Evolutionary conservation across 2,888 invertebrate genomes (phyloP), one percentile per base, ranked within the genome.

Genomic region (Conomelus anceps): DNA sequence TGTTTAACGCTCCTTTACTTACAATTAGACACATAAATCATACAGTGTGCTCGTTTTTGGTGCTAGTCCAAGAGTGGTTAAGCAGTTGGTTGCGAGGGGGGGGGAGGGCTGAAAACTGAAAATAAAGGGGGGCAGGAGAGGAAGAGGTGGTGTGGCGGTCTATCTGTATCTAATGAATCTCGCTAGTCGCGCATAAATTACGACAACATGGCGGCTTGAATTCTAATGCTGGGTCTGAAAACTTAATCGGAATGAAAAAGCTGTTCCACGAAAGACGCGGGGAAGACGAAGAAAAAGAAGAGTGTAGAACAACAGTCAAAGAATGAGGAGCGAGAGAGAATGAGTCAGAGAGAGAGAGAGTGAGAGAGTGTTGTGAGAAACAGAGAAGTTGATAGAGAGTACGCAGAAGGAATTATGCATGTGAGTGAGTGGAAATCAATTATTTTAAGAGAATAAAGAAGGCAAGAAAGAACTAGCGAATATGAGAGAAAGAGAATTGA

Each of bases 181-280:
- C 24, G 29, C 86, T 29, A 22, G 86, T 26, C 20, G 20, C 24
- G 86, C 24, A 86, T 86, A 86, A 23, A 26, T 24, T 86, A 86
- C 3, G 24, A 7, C 26, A 86, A 86, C 23, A 86, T 86, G 86
- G 86, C 86, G 26, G 86, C 26, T 86, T 24, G 86, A 86, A 86
- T 86, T 24, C 29, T 23, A 86, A 86, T 86, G 86, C 24, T 13
- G n/a, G 3, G 86, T 22, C 86, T 86, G 86, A 86, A 86, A 86
- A 86, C 86, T 86, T 86, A 86, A 86, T 86, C 86, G 29, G 29
- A 86, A 86, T 24, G 86, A 86, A 86, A 86, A 86, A 86, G 86
- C 29, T 86, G 86, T 86, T 24, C 86, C 22, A 24, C 29, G 7
- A 86, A 29, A 26, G 29, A 86, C 86, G 22, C 63, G n/a, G n/a